A percentile compares a stretch with the other conserved stretches of the same genome.
Conservation (phyloP, 2,113 vertebrate genomes). For the Murina feae region DNA sequence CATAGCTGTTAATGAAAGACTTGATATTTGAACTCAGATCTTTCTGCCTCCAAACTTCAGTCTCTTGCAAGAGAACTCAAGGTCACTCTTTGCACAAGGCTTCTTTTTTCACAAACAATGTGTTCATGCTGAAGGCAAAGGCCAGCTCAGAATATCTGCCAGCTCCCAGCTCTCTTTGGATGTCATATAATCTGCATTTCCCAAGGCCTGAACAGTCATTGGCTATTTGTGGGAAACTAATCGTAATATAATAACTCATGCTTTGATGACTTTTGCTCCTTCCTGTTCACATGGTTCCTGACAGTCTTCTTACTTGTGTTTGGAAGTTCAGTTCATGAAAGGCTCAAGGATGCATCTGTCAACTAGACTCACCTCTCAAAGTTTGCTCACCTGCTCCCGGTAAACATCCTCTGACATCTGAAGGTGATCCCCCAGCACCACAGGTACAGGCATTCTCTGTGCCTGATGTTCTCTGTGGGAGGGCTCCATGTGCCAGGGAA, state of each 20-base stretch:
- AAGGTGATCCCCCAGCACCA: no score
- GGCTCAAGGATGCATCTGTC: not conserved
- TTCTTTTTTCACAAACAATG: not conserved
- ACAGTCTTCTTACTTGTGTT: not conserved
- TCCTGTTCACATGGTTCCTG: not conserved
- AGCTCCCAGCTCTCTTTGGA: not conserved
- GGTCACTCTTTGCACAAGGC: not conserved
- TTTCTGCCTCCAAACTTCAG: not conserved
- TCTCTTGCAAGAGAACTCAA: not conserved
- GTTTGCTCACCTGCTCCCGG: not conserved
- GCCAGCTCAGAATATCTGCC: not conserved
- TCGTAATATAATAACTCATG: not conserved
- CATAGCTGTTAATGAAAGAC: not conserved
- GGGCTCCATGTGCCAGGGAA: rapidly evolving
- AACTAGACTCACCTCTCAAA: not conserved
- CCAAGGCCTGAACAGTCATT: not conserved
- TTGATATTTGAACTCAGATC: not conserved
- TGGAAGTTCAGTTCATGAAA: not conserved
- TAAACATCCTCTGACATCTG: not conserved
- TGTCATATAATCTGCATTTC: not conserved
- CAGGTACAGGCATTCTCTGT: rapidly evolving
- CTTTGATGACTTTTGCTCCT: not conserved
- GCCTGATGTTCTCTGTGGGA: not conserved
- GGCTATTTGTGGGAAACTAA: not conserved
- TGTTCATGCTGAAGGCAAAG: not conserved